Conservation (phyloP, 2,888 invertebrate species). For the Protula sp. region DNA sequence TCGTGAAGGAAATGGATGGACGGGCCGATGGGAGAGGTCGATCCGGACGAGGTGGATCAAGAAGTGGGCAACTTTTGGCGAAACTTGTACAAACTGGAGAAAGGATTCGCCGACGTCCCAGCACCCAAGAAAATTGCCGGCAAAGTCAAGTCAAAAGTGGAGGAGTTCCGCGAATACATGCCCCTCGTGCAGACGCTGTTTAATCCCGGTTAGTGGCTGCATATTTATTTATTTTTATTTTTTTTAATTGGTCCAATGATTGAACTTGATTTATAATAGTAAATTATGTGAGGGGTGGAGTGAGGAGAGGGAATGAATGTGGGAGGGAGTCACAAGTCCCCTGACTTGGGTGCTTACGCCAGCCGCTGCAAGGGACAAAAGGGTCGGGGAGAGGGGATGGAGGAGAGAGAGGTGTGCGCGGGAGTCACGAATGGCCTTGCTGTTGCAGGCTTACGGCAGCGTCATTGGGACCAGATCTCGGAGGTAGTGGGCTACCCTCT, state of each 20-base stretch:
- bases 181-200: constrained; percentile 89
- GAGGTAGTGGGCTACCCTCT: constrained; percentile 92
- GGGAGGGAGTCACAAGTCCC: too few species aligned
- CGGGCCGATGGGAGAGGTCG: constrained; percentile 72
- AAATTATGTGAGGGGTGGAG: too few species aligned
- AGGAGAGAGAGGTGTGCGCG: neutral
- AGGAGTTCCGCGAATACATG: constrained; percentile 72
- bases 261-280: too few species aligned
- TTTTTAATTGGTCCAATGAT: too few species aligned
- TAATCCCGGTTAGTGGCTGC: constrained; percentile 84
- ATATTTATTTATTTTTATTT: too few species aligned
- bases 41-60: constrained; percentile 82
- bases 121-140: constrained; percentile 69
- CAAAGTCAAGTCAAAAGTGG: constrained; percentile 67
- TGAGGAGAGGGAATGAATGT: too few species aligned
- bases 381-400: neutral
- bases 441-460: constrained; percentile 10
- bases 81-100: constrained; percentile 80
- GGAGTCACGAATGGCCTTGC: too few species aligned
- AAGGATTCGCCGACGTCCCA: constrained; percentile 73
- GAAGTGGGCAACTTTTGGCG: constrained; percentile 70
- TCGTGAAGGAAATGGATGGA: constrained; percentile 77
- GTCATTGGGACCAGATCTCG: constrained; percentile 64
- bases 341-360: too few species aligned
- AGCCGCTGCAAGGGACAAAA: too few species aligned